These are phyloP conservation scores for Nematolebias whitei DNA, from an alignment of 2,113 vertebrate species.

Conservation along the genomic window DNA sequence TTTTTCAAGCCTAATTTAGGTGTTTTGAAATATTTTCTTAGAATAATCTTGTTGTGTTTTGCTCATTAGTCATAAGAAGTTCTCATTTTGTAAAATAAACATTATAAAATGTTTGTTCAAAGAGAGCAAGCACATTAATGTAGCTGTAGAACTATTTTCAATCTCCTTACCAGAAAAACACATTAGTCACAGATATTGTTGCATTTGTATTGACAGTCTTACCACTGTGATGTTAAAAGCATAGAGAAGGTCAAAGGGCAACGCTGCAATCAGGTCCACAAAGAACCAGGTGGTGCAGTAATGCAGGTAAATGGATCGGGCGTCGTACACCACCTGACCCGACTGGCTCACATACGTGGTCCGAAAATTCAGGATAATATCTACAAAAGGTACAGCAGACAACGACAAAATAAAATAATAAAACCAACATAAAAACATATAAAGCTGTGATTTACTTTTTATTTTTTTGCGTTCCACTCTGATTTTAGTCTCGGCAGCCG, in stretches of 20 bases:
- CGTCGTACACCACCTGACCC: conserved; percentile 88
- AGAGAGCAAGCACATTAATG: background rate
- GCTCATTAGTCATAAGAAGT: background rate
- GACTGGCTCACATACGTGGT: conserved; percentile 90
- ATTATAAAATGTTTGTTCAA: background rate
- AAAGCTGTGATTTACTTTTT: background rate
- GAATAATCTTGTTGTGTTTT: conserved; percentile 6
- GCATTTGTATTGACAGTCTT: conserved; percentile 25
- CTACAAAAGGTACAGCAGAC: conserved; percentile 63
- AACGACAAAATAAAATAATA: background rate
- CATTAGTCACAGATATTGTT: background rate
- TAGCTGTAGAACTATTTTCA: background rate
- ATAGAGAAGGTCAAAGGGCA: conserved; percentile 92
- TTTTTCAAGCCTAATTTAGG: background rate
- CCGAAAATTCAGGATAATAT: conserved; percentile 88
- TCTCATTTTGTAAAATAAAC: background rate
- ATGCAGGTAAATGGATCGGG: conserved; percentile 88
- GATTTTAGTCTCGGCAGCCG: background rate
- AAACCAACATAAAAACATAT: background rate
- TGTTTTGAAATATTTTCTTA: background rate
- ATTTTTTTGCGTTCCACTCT: too few species aligned
- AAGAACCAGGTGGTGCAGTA: conserved; percentile 92
- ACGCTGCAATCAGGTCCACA: conserved; percentile 88
- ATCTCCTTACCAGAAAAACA: too few species aligned
- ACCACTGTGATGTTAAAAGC: conserved; percentile 92